Evolutionary conservation across 2,113 vertebrate species (phyloP).

Genomic region (Heliornis fulica): DNA sequence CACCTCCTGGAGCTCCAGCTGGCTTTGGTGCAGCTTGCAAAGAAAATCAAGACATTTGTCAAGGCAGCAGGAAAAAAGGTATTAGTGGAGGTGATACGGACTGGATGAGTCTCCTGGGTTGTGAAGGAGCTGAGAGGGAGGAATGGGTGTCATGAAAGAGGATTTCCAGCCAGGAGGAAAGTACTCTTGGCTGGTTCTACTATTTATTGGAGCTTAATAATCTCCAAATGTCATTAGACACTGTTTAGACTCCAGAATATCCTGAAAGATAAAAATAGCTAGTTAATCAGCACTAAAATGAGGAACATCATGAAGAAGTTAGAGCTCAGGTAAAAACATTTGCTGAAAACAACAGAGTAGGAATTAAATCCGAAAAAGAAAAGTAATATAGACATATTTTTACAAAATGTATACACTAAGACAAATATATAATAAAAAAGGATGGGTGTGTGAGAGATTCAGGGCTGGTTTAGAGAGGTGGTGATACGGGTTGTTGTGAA

Average conservation of each 20-base stretch:
- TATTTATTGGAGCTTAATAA: slow-evolving; percentile 31
- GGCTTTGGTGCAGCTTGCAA: slow-evolving; percentile 87
- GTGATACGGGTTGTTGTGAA: background rate
- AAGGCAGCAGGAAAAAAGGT: background rate
- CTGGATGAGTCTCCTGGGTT: background rate
- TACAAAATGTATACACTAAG: background rate
- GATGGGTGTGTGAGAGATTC: background rate
- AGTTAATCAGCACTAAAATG: slow-evolving; percentile 7
- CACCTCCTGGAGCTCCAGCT: slow-evolving; percentile 92
- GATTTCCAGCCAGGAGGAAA: slow-evolving; percentile 24
- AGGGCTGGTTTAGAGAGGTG: background rate
- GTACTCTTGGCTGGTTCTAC: slow-evolving; percentile 15
- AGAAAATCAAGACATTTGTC: background rate
- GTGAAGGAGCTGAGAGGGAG: background rate
- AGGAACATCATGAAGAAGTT: background rate
- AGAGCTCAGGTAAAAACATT: background rate
- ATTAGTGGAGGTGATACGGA: background rate
- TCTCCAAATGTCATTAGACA: slow-evolving; percentile 15
- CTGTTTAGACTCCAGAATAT: background rate
- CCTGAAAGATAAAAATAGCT: slow-evolving; percentile 37
- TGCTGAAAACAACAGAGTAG: background rate
- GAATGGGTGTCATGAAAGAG: background rate
- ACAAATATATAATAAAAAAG: background rate
- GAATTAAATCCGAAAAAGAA: background rate
- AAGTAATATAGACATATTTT: background rate